Evolutionary conservation across 2,888 invertebrate genomes (phyloP), one percentile per base, ranked within the genome.

Genomic region (Thumatha senex): DNA sequence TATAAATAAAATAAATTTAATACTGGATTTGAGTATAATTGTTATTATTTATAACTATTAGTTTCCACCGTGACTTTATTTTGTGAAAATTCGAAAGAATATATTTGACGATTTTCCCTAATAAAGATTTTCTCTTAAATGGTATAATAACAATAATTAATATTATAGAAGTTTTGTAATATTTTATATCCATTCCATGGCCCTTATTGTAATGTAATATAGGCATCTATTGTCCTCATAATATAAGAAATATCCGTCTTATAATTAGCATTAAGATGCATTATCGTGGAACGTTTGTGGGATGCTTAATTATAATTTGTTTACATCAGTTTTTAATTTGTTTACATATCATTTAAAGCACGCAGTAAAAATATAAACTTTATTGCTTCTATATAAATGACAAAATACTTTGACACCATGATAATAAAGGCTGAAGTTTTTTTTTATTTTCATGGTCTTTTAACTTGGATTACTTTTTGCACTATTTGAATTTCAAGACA

Each of bases 121-220:
- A 61, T 44, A 54, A 39, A 52, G 24, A 58, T 51, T 61, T 48
- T 56, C 5, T 24, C 5, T 18, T 63, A 63, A n/a, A n/a, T 67
- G 69, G 71, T 68, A 61, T 67, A 74, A 74, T 56, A 61, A 24
- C 18, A 24, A 31, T 31, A 31, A 10, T 7, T 31, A 31, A 31
- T 67, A 64, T 65, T 65, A 64, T 65, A 72, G 55, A 72, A 54
- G 56, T 64, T 87, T 89, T 89, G 81, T 88, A 89, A 89, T 81
- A 80, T 89, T 89, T 89, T 90, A 78, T 89, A 90, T 86, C 81
- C 89, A 90, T 90, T 90, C 89, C 87, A 87, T 76, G 63, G 70
- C 77, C 78, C 76, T 80, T 84, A 82, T 61, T 68, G 70, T 82
- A 80, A 80, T 86, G 82, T 89, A 86, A 80, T 76, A 86, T 89